Base-by-base conservation (phyloP, 64 coral and sea anemone species). In the Hydrozoanthus tunicans region DNA sequence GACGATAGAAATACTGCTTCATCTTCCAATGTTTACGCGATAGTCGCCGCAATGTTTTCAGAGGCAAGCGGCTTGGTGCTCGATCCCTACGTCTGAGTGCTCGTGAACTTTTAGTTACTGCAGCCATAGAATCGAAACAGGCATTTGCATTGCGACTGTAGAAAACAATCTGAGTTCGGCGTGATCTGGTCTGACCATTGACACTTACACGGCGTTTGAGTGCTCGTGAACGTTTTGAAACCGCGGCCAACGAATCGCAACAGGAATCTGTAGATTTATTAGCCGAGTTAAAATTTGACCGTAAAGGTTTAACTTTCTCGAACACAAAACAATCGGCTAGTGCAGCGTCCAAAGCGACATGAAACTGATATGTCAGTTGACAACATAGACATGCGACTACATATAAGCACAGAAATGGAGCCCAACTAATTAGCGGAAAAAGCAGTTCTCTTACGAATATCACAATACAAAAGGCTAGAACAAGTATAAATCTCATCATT, bases 61-160 rank as follows among this genome's bases (percentile, higher is more conserved):
- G 79, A 81, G 79, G 20, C 79, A 81, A 81, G 24, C 79, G 79
- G 79, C 58, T 43, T 81, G 79, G 79, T 81, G 79, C 79, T 81
- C 59, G 79, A 81, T 81, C 79, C 1, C 20, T 64, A 11, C 10
- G 25, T 81, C 64, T 81, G 79, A 60, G 79, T 81, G 60, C 60
- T 53, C 9, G 79, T 81, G 79, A 81, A 81, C 59, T 43, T 76
- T 76, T 76, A 3, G 73, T 76, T 20, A 20, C 20, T 20, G 20
- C 20, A 76, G n/a, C 64, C 64, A 17, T 14, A 17, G 64, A 67
- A 67, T 67, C 64, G n/a, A 11, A 67, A 67, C 3, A 1, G 64
- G 69, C 69, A 78, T 78, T 56, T 56, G 53, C 77, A 78, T 55
- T 2, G 3, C 57, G 77, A 78, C 52, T 17, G 77, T 78, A 78